Conservation (phyloP, 2,888 invertebrate species). For the Pristionchus exspectatus region DNA sequence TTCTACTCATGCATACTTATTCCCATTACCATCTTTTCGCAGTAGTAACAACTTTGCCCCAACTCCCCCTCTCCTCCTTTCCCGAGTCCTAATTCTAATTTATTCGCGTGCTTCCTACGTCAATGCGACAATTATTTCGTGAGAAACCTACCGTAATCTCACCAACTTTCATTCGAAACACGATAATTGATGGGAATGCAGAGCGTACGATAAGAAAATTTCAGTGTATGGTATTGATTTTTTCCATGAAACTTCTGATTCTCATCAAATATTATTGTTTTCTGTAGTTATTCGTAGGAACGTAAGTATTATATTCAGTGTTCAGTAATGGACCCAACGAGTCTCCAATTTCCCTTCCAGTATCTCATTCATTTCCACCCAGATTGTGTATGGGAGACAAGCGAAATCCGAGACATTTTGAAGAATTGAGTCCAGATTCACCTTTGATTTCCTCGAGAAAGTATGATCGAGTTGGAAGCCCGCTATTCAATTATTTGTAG, state of each 20-base stretch:
- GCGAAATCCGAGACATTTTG: background rate
- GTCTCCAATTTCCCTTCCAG: background rate
- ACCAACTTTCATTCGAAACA: background rate
- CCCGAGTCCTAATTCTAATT: conserved; percentile 44
- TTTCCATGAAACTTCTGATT: background rate
- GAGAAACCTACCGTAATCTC: background rate
- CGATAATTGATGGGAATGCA: background rate
- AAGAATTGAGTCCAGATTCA: background rate
- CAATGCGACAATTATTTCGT: background rate
- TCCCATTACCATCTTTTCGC: background rate
- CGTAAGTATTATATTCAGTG: background rate
- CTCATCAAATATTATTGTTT: background rate
- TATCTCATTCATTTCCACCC: conserved; percentile 5
- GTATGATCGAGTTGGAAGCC: background rate
- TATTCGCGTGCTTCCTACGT: conserved; percentile 33
- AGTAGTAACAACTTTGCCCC: background rate
- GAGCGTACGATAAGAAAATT: background rate
- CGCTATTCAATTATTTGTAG: background rate
- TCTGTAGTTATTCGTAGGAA: background rate
- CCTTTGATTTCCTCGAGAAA: background rate
- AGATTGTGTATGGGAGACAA: conserved; percentile 4
- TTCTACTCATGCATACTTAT: background rate
- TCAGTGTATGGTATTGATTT: background rate
- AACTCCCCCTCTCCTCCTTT: background rate
- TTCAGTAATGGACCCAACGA: background rate